Base-by-base conservation (phyloP, 2,888 invertebrate species). In the Drosophila quinaria region DNA sequence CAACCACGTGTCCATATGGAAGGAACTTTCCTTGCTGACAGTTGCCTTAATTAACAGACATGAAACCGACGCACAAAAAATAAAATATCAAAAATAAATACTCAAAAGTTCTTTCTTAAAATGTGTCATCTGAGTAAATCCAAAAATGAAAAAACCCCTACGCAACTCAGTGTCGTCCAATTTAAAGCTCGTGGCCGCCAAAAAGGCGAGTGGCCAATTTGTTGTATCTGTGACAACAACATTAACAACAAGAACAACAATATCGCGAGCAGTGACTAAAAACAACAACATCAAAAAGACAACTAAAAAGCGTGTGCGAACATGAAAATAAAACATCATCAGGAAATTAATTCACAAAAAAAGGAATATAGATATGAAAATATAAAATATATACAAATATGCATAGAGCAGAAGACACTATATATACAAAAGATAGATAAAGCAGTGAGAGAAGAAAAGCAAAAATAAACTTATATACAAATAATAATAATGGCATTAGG, bases 301-400 rank as follows among this genome's bases (percentile, higher is more conserved):
- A 55, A 70, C 58, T 76, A 76, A 77, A 77, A 87, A 80, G 89
- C 82, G 89, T 80, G 85, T 85, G 76, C 71, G 82, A 82, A 76
- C 75, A 78, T 70, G 75, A 85, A 89, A 87, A 89, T 88, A 86
- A 88, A 86, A 80, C 87, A 88, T 74, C 90, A 78, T 80, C 81
- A 84, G 87, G 87, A 81, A 89, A 87, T 89, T 89, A 87, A 87
- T 80, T 85, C 79, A 78, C 54, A 72, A 76, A 72, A 79, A 74
- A 85, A 46, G 56, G 50, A 59, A 75, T 62, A 79, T 56, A 56
- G 35, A 60, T 58, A 69, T 65, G 31, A 22, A 22, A 22, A 22
- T 22, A 22, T 3, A 22, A 22, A 4, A 2, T 19, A 22, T 22
- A 22, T 22, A 22, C 4, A 22, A 0, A 22, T 37, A 60, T 46